Evolutionary conservation across 2,113 vertebrate species (phyloP).

Genomic region (Macaca fascicularis): T2T-MFA8v1.1 NC_088394.1:48243501-48244000

Average conservation of each 20-base stretch:
- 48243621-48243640: neutral
- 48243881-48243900: neutral
- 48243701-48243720: neutral
- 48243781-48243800: neutral
- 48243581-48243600: neutral
- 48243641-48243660: neutral
- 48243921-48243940: conserved; percentile 15
- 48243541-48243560: conserved; percentile 1
- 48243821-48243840: conserved; percentile 23
- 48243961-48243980: neutral
- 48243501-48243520: neutral
- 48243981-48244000: neutral
- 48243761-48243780: neutral
- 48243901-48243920: neutral
- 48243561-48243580: neutral
- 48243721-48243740: neutral
- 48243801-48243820: neutral
- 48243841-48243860: neutral
- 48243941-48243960: neutral
- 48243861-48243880: neutral
- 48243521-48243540: conserved; percentile 17
- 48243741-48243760: neutral
- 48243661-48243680: neutral
- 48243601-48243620: neutral
- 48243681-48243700: neutral